Base-by-base conservation (phyloP, 2,888 invertebrate species). In the Autographa gamma region DNA sequence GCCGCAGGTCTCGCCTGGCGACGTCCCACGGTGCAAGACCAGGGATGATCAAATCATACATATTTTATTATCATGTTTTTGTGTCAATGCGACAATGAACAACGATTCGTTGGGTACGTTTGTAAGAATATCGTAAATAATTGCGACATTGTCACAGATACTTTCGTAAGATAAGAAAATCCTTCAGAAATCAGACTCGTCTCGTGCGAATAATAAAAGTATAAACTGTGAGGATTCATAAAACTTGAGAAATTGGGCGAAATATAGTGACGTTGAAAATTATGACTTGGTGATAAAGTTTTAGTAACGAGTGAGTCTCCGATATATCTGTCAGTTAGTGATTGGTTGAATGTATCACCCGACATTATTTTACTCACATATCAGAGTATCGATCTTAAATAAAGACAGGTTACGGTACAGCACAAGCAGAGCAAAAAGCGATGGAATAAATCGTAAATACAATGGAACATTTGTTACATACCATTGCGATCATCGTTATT, bases 31-130 rank as follows among this genome's bases (percentile, higher is more conserved):
- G 71, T 62, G 75, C 74, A 63, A 31, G 52, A 56, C 61, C 63
- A 76, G 79, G 81, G 80, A 80, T 80, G 74, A 81, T 85, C 81
- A 76, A 77, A 78, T 82, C 77, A 76, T 79, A 80, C 79, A 81
- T 85, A 82, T 80, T 86, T 84, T 84, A 88, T 85, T 86, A 83
- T 83, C 81, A 83, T 83, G 82, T 85, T 86, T 88, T 86, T 87
- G 77, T 86, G 80, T 81, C 86, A 85, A 83, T 84, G 79, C 72
- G 77, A 81, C 79, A 73, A 69, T 76, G 76, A 79, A 81, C 80
- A 56, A 81, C 81, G 77, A 79, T 73, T 70, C 71, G 69, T 68
- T 73, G 74, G 79, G 82, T 85, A 75, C 80, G 83, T 78, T 82
- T 76, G 71, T 74, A 73, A 78, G 79, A 78, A 76, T 79, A 79